These are phyloP conservation scores for Xiphophorus maculatus DNA, from an alignment of 2,113 vertebrate genomes.

Conservation along the genomic window DNA sequence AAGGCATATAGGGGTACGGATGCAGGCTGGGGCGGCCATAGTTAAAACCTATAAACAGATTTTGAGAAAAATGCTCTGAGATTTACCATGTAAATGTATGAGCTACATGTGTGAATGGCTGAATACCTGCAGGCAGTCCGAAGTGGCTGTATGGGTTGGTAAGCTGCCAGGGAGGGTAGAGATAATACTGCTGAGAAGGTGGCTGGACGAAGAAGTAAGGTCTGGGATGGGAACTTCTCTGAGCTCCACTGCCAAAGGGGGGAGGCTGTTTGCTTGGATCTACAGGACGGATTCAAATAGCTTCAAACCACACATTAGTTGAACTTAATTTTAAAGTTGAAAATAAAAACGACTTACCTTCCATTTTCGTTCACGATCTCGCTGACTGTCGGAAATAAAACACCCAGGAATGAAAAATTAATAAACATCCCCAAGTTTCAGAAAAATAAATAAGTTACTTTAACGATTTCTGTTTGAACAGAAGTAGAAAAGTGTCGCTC, in stretches of 20 bases:
- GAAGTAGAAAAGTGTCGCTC: slow-evolving; percentile 5
- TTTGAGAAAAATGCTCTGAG: not conserved
- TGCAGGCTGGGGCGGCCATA: slow-evolving; percentile 71
- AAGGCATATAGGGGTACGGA: slow-evolving; percentile 79
- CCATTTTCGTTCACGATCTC: slow-evolving; percentile 58
- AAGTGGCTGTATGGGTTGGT: slow-evolving; percentile 73
- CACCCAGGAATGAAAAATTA: slow-evolving; percentile 14
- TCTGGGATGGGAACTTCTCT: slow-evolving; percentile 65
- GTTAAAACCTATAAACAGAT: slow-evolving; percentile 67
- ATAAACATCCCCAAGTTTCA: slow-evolving; percentile 27
- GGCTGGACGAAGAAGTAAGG: slow-evolving; percentile 83
- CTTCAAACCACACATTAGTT: not conserved
- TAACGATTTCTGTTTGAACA: slow-evolving; percentile 14
- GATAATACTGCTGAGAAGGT: slow-evolving; percentile 76
- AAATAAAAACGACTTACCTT: slow-evolving; percentile 61
- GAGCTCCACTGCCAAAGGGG: slow-evolving; percentile 60
- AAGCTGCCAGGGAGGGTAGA: slow-evolving; percentile 77
- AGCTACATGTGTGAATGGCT: not conserved
- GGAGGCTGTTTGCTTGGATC: slow-evolving; percentile 66
- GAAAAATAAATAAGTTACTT: not conserved
- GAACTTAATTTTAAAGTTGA: not conserved
- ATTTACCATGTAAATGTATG: not conserved
- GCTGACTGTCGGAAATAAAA: slow-evolving; percentile 56
- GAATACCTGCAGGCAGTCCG: slow-evolving; percentile 71
- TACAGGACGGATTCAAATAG: slow-evolving; percentile 18